Percentiles rank a stretch among this genome's conserved stretches.
Conservation (phyloP, 1,140 invertebrate species). For the Zaprionus gabonicus region DNA sequence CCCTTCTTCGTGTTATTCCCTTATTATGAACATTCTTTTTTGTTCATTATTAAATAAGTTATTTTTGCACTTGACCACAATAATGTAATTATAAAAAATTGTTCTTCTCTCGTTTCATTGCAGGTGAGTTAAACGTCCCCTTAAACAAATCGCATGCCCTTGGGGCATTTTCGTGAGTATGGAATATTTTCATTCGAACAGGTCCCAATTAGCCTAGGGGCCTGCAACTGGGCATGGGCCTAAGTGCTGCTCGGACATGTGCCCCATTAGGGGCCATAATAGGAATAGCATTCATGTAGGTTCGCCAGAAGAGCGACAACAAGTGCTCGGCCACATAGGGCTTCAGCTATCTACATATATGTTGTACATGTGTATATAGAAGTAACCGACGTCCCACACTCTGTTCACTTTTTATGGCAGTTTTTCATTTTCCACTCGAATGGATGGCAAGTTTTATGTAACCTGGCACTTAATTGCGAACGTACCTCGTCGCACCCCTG, state of each 20-base stretch:
- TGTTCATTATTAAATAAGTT: constrained; percentile 41
- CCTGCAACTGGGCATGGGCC: neutral
- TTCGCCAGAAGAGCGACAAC: constrained; percentile 28
- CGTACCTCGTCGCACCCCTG: constrained; percentile 12
- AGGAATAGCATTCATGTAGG: constrained; percentile 24
- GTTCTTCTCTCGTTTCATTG: constrained; percentile 61
- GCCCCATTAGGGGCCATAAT: constrained; percentile 39
- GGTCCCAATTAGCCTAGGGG: constrained; percentile 51
- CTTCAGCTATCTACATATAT: constrained; percentile 19
- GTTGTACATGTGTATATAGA: neutral
- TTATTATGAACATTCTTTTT: constrained; percentile 23
- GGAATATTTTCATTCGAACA: constrained; percentile 49
- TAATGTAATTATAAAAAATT: constrained; percentile 73
- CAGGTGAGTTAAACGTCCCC: constrained; percentile 75
- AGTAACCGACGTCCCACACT: constrained; percentile 13
- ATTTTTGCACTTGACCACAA: constrained; percentile 32
- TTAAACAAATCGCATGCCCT: constrained; percentile 56
- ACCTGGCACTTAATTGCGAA: constrained; percentile 59
- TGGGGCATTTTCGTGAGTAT: constrained; percentile 70
- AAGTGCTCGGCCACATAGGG: neutral
- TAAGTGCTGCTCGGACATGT: constrained; percentile 29
- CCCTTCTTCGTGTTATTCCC: constrained; percentile 7
- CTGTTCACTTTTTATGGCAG: constrained; percentile 23
- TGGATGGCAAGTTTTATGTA: constrained; percentile 54
- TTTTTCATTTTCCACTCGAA: constrained; percentile 70